Base-by-base conservation (phyloP, 2,113 vertebrate species). In the Xyliphius kryptos region DNA sequence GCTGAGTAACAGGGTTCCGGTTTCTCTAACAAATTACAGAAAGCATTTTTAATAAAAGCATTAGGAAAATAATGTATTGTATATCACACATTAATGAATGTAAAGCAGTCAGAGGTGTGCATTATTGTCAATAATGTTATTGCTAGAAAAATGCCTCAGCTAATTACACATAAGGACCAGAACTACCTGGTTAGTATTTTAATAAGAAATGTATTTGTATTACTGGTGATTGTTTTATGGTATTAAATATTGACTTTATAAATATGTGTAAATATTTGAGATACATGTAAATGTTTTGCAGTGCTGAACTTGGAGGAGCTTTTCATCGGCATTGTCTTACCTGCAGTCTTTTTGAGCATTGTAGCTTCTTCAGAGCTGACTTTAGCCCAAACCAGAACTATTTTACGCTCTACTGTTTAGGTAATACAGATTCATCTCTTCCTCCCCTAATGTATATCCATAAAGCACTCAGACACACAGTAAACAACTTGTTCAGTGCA, bases 281-380 rank as follows among this genome's bases (percentile, higher is more conserved):
- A 37, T 22, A 11, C 40, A 14, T 16, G 5, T 50, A 2, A 14
- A 49, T 37, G 21, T 65, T 54, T 37, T 16, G 43, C 46, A 90
- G 89, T 12, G 86, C 83, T 74, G 83, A 88, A 61, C 74, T 88
- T 47, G 80, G 81, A 15, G 85, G 87, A 51, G 78, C 78, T 10
- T 88, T 88, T 69, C 80, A 83, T 64, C 84, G 85, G n/a, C 81
- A 72, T n/a, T 91, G 89, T 76, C 65, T 89, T 64, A 85, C 87
- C 53, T 91, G 89, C 44, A 49, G 77, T 63, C 86, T 90, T 11
- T 69, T 87, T 8, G 85, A 87, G 3, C 78, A 78, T 40, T 90
- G 89, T 67, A 68, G 71, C 77, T 89, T 88, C 78, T 88, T 87
- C 57, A 79, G 74, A 74, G 84, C 73, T 4, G 66, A 77, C 51